Evolutionary conservation across 2,888 invertebrate species (phyloP), one percentile per base, ranked within the genome.

Genomic region (Eristalis pertinax): DNA sequence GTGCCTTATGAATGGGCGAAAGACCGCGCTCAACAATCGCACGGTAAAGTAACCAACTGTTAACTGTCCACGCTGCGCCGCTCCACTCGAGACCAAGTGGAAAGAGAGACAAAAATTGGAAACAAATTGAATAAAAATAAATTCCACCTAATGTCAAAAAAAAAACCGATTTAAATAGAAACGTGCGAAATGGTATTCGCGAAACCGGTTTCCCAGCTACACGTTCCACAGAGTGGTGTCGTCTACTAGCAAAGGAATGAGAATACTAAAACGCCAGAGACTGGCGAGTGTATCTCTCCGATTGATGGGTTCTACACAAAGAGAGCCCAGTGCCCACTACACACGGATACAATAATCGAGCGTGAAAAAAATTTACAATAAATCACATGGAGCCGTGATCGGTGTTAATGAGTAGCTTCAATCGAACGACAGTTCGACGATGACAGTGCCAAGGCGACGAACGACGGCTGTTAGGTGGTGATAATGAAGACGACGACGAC

Each of bases 171-270:
- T 87, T 87, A 50, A 87, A 87, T 87, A 83, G 38, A 87, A 87
- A 87, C 87, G 84, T 84, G 87, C 87, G 84, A 87, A 86, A 83
- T 86, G 84, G 87, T 73, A 80, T 87, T 84, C 84, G 87, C 75
- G 60, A 80, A 87, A 87, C 87, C 87, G 87, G 87, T 87, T 80
- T 58, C 58, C 64, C 58, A 58, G 64, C 77, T 58, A 68, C 72
- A 68, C 72, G 65, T 77, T 81, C 75, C 84, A 76, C 60, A 15
- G 60, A 15, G 76, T 68, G 32, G 8, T 8, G 32, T 32, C 32
- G 58, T 68, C 56, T 65, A 58, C 50, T n/a, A 65, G 68, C 76
- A 70, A 64, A 19, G 24, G n/a, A 22, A 22, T 22, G 68, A 29
- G 50, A 67, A 58, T 72, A 65, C 76, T 70, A 70, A 32, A 76